Base-by-base conservation (phyloP, 1,140 invertebrate genomes). In the Ylistrum balloti region DNA sequence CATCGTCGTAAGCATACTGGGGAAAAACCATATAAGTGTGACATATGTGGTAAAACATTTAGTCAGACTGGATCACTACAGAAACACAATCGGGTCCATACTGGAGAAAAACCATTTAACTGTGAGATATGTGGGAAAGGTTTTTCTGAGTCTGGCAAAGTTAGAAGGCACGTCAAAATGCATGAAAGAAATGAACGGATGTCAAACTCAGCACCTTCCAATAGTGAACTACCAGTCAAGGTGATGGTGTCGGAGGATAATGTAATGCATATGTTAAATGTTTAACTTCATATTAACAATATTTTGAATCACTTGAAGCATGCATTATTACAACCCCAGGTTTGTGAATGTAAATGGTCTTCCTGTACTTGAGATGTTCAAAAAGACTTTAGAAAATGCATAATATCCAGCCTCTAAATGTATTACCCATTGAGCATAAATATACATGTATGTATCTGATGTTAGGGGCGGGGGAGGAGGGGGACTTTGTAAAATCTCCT, bases 131-230 rank as follows among this genome's bases (percentile, higher is more conserved):
- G 98, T 94, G 97, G 98, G 90, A 98, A 98, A 95, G 97, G 97
- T 32, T 97, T 98, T 90, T 98, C 98, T 92, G 98, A 98, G 20
- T 98, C 98, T 88, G 99, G 99, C 56, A 99, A 99, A 96, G 97
- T 99, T 32, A 99, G 99, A 96, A 97, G 99, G 93, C 99, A 99
- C 96, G 99, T 99, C 99, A 97, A 99, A 74, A 98, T 99, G 28
- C 99, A 99, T 86, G 34, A 38, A 87, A 86, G 86, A 86, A 86
- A 33, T 34, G 86, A 86, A 7, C 15, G 35, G 0, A 15, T 86
- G n/a, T n/a, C n/a, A 22, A 33, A 5, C 0, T 5, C n/a, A 5
- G 56, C n/a, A 5, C 5, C n/a, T 17, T 28, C 56, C 5, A 28
- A 74, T 74, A 28, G 5, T 74, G 56, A 74, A 5, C 3, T 74